phyloP scores from a whole-genome alignment of 2,888 invertebrate genomes.

The Cataglyphis albicans region DNA sequence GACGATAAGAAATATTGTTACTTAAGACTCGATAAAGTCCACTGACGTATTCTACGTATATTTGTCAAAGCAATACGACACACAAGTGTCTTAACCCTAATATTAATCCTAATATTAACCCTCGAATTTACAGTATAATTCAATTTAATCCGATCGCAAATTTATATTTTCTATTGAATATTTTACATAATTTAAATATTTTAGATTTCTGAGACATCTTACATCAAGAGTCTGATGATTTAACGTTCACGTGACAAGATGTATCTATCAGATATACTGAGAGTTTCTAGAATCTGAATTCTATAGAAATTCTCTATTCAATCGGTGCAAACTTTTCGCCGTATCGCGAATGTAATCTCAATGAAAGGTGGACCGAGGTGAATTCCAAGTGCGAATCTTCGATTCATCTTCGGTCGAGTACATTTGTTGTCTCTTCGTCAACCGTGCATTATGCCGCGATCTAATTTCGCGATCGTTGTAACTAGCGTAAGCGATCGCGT shows the following conservation, averaged over 20 bases:
- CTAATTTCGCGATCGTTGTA: constrained; percentile 51
- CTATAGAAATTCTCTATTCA: not conserved
- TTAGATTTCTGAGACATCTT: not conserved
- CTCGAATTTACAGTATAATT: not conserved
- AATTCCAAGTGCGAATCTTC: constrained; percentile 31
- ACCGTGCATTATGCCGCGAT: not conserved
- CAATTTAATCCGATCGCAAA: not conserved
- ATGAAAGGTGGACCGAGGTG: not conserved
- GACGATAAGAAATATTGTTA: not conserved
- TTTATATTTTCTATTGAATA: not conserved
- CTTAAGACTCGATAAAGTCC: not conserved
- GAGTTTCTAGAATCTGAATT: not conserved
- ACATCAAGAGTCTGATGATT: not conserved
- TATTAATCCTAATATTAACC: too few relatives aligned
- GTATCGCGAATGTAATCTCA: not conserved
- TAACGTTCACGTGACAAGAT: not conserved
- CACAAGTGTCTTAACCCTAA: not conserved
- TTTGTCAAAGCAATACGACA: not conserved
- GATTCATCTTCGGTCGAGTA: constrained; percentile 44
- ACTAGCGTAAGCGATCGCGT: constrained; percentile 49
- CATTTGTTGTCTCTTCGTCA: constrained; percentile 45
- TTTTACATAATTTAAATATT: not conserved
- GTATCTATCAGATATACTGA: not conserved
- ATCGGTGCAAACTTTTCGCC: too few relatives aligned
- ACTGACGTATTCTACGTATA: not conserved